Evolutionary conservation across 2,113 vertebrate species (phyloP), one percentile per base, ranked within the genome.

Genomic region (Apteryx mantelli): DNA sequence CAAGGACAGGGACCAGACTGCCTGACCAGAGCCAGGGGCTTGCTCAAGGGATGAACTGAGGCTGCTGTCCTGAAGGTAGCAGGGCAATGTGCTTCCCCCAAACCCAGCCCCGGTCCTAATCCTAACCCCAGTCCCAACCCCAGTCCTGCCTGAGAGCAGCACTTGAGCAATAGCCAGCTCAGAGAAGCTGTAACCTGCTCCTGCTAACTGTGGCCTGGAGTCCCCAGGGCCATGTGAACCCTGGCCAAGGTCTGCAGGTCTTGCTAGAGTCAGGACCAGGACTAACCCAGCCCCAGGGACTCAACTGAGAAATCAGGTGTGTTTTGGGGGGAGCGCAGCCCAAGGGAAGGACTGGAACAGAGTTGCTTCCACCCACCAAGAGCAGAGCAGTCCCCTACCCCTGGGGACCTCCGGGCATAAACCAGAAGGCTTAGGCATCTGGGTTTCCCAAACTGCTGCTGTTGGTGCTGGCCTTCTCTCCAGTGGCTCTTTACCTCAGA

Each of bases 401-500:
- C 44, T 7, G 3, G 36, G 44, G 18, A 32, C 15, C 22, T 79
- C 22, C 44, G 22, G 36, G 26, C n/a, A 65, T 7, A 46, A 84
- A 2, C 2, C 34, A 58, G 71, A 60, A 34, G 18, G 70, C n/a
- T 52, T n/a, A 28, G 42, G 30, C 2, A 0, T 21, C 55, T 17
- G 28, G 12, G 25, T 46, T 90, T 82, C 76, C 36, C 46, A 42
- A 44, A 1, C 20, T n/a, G 22, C 71, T 78, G 14, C 69, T 52
- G 69, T 71, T 12, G 76, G 13, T 48, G 44, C 34, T 70, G 36
- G 24, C 18, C 32, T 40, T 40, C 44, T 73, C 36, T 19, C 15
- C 74, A 20, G 4, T 13, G 22, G n/a, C 52, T 79, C 0, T 0
- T 13, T 65, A 28, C 25, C 48, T 63, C 73, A 6, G 38, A 21